Base-by-base conservation (phyloP, 2,113 vertebrate species). In the Siniperca knerii region DNA sequence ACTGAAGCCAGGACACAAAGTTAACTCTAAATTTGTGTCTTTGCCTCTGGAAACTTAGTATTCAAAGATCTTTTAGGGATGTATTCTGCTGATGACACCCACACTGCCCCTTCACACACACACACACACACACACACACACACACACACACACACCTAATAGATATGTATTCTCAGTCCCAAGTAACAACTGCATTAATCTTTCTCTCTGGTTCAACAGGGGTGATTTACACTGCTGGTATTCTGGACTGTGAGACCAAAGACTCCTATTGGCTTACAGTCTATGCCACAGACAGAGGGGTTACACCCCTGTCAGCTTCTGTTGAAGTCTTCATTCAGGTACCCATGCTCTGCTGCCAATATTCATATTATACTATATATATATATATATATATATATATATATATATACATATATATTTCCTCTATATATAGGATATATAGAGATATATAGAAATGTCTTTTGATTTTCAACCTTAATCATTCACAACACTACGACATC, bases 221-320 rank as follows among this genome's bases (percentile, higher is more conserved):
- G 64, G 93, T 98, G 91, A 96, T 99, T 93, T 98, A 97, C 90
- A 99, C 98, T 21, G 96, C 97, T 25, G 97, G 98, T 81, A 92
- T 97, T 85, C 96, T 99, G 83, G 98, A 99, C 92, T 96, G 97
- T 75, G 98, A 99, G 95, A 97, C 96, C 0, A 98, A 96, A 60
- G 95, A 94, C 35, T 98, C 98, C 0, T 99, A 99, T 78, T 99
- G 98, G 98, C 90, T 99, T 62, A 98, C 97, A 0, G 96, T 99
- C 18, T 96, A 96, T 15, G 98, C 98, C 0, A 97, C 97, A 9
- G 98, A 99, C 78, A 96, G 94, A 25, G 98, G 97, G 1, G 96
- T 97, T 0, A 94, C 97, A 16, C 97, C 98, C 0, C 96, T 97
- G 71, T 98, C 97, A 60, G 92, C 97, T 37, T 97, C 97, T 33